Base-by-base conservation (phyloP, 2,888 invertebrate genomes). In the Psylliodes chrysocephalus region DNA sequence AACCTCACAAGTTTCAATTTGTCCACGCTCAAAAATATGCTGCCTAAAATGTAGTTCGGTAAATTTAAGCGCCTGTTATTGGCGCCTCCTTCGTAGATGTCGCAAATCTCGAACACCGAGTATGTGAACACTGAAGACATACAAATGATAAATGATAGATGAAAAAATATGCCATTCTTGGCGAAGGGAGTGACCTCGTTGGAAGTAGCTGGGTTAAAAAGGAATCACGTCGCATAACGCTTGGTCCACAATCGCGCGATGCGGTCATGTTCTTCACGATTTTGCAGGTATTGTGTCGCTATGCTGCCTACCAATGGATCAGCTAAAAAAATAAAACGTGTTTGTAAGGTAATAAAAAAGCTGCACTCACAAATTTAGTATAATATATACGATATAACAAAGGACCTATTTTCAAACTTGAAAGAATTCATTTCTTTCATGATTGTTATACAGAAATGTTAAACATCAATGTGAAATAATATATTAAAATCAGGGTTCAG, bases 231-330 rank as follows among this genome's bases (percentile, higher is more conserved):
- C 74, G 95, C 95, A 81, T 95, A 98, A 79, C 98, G 91, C 84
- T 97, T 97, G 82, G 98, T 98, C 98, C 98, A 98, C 81, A 96
- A 91, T 83, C 97, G 91, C 74, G 98, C 98, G 83, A 96, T 96
- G 82, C 96, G 91, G 84, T 98, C 98, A 82, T 98, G 98, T 83
- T 98, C 98, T 81, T 96, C 96, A 67, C 97, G 88, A 84, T 98
- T 97, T 85, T 96, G 96, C 75, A 96, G 88, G 86, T 96, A 98
- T 87, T 98, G 98, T 71, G 96, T 96, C 55, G 98, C 98, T 86
- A 98, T 98, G 83, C 95, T 96, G 72, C 97, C 97, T 65, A 98
- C 98, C 78, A 98, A 85, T 1, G 98, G 98, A 85, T 98, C 98
- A 80, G 95, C 96, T 92, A 84, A 1, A 87, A n/a, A 88, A 77